Conservation (phyloP, 2,888 invertebrate species). For the Calameuta idolon region DNA sequence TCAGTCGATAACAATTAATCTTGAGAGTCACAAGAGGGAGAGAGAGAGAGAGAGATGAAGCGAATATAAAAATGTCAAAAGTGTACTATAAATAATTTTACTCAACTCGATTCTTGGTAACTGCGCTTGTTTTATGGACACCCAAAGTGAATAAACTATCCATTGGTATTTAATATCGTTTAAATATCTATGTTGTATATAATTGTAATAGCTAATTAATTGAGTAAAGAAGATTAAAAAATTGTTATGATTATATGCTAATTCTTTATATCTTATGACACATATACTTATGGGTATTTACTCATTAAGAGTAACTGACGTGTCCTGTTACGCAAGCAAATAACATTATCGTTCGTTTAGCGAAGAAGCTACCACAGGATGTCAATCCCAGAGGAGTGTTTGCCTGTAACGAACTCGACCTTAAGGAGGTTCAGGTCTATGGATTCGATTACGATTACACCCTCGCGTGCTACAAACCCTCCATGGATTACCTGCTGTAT, state of each 20-base stretch:
- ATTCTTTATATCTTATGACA: neutral
- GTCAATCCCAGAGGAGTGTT: slow-evolving; percentile 91
- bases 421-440: slow-evolving; percentile 92
- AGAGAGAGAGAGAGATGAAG: neutral
- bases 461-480: slow-evolving; percentile 92
- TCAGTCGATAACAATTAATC: neutral
- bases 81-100: neutral
- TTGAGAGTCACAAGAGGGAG: neutral
- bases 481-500: slow-evolving; percentile 89
- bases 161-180: neutral
- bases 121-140: neutral
- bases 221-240: neutral
- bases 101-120: neutral
- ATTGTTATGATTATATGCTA: neutral
- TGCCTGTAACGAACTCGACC: slow-evolving; percentile 94
- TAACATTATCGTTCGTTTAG: slow-evolving; percentile 66
- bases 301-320: neutral
- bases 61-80: neutral
- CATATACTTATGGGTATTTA: neutral
- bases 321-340: neutral
- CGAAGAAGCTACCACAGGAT: slow-evolving; percentile 88
- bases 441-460: slow-evolving; percentile 99
- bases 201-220: neutral
- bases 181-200: neutral
- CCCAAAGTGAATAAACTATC: neutral